These are phyloP conservation scores for Suncus etruscus DNA, from an alignment of 2,113 vertebrate species.

Conservation along the genomic window DNA sequence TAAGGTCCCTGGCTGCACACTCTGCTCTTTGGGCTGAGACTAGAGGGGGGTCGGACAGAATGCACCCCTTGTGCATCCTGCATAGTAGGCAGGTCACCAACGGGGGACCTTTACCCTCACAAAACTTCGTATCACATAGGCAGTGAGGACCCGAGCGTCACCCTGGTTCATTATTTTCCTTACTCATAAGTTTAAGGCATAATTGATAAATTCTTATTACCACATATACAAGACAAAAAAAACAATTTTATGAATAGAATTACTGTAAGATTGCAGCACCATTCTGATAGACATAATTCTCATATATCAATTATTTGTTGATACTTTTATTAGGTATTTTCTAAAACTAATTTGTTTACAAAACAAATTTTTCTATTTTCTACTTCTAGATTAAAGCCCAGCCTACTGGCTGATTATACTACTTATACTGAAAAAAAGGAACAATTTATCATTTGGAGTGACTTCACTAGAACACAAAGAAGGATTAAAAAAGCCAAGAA, in stretches of 20 bases:
- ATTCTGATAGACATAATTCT: not conserved
- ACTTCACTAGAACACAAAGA: slow-evolving; percentile 18
- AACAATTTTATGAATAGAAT: not conserved
- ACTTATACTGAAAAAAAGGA: not conserved
- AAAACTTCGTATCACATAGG: too few relatives aligned
- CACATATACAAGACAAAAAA: not conserved
- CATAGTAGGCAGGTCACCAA: too few relatives aligned
- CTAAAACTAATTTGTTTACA: not conserved
- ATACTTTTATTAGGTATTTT: not conserved
- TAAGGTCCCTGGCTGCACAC: too few relatives aligned
- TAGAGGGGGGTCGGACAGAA: too few relatives aligned
- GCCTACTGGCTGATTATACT: not conserved
- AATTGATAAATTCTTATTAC: not conserved
- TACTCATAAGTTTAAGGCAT: too few relatives aligned
- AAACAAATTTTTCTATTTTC: not conserved
- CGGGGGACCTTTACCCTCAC: too few relatives aligned
- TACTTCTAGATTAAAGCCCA: not conserved
- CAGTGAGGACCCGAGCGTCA: too few relatives aligned
- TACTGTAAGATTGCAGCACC: not conserved
- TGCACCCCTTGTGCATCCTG: too few relatives aligned
- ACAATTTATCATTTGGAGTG: not conserved
- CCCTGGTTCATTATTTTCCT: too few relatives aligned
- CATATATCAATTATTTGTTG: not conserved
- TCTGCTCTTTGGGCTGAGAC: too few relatives aligned
- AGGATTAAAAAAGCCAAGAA: not conserved